Percentiles rank a stretch among this genome's conserved stretches.
Evolutionary conservation across 2,113 vertebrate species (phyloP).

Genomic region (Plectropomus leopardus): DNA sequence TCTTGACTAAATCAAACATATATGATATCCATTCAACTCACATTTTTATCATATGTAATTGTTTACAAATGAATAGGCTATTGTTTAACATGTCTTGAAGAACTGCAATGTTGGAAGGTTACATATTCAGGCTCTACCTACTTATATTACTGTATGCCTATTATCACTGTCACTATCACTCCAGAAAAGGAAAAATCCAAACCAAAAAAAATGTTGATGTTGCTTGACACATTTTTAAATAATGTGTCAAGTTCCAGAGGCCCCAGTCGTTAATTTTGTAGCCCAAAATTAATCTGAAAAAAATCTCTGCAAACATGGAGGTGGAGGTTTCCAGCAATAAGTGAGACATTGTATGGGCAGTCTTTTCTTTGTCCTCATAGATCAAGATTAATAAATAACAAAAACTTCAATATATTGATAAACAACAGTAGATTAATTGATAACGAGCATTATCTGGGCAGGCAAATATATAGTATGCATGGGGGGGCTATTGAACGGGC

Average conservation of each 20-base stretch:
- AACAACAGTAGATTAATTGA: not conserved
- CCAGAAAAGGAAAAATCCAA: not conserved
- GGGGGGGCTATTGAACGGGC: no score
- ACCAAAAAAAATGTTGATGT: not conserved
- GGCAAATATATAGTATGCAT: not conserved
- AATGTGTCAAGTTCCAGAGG: not conserved
- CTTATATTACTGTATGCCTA: not conserved
- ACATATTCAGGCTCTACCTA: not conserved
- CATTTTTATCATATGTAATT: not conserved
- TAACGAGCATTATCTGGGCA: not conserved
- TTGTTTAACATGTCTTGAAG: not conserved
- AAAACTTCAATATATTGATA: not conserved
- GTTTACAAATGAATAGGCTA: not conserved
- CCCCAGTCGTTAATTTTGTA: not conserved
- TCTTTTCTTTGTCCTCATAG: not conserved
- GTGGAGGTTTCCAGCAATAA: no score
- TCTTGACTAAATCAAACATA: not conserved
- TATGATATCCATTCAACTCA: not conserved
- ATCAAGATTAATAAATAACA: not conserved
- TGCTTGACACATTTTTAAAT: not conserved
- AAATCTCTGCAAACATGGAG: not conserved
- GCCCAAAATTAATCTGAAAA: not conserved
- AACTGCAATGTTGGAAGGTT: not conserved
- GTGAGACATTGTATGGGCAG: no score
- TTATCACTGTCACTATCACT: not conserved